Percentiles rank a stretch among this genome's conserved stretches.
Evolutionary conservation across 2,888 invertebrate species (phyloP).

Genomic region (Itoplectis maculator): DNA sequence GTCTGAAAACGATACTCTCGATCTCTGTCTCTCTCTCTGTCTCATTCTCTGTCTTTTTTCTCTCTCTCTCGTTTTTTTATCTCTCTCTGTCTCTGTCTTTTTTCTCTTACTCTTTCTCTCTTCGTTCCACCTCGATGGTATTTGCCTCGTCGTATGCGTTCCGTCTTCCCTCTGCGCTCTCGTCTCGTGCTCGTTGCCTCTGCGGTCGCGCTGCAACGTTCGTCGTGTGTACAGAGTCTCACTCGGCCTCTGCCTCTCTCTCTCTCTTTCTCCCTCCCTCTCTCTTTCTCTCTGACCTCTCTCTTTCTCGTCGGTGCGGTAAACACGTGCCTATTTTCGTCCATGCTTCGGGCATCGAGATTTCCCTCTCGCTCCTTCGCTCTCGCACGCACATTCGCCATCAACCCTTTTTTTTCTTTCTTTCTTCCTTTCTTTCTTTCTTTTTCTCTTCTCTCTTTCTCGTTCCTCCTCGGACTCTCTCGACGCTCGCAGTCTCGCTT

Average conservation of each 20-base stretch:
- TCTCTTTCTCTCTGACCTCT: too few species aligned
- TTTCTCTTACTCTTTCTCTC: background rate
- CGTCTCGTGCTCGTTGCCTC: background rate
- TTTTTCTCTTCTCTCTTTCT: background rate
- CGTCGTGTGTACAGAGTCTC: slow-evolving; percentile 26
- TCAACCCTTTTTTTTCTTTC: background rate
- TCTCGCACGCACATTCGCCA: slow-evolving; percentile 29
- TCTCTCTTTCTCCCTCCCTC: too few species aligned
- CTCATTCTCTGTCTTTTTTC: slow-evolving; percentile 63
- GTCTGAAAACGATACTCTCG: slow-evolving; percentile 79
- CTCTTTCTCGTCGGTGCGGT: slow-evolving; percentile 57
- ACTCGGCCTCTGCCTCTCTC: too few species aligned
- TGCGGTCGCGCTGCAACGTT: slow-evolving; percentile 47
- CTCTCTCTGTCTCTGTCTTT: slow-evolving; percentile 61
- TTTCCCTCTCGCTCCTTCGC: slow-evolving; percentile 18
- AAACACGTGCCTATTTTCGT: slow-evolving; percentile 68
- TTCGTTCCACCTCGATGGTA: slow-evolving; percentile 13
- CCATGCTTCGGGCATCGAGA: slow-evolving; percentile 58
- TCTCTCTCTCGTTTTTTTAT: slow-evolving; percentile 70
- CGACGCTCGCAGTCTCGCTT: slow-evolving; percentile 35
- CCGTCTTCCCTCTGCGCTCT: slow-evolving; percentile 24
- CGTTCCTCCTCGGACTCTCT: background rate
- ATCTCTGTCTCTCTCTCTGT: slow-evolving; percentile 67
- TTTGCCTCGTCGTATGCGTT: slow-evolving; percentile 10
- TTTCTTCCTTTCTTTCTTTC: background rate